Conservation (phyloP, 53 echinoderm and acorn worm genomes). For the Arbacia lixula region DNA sequence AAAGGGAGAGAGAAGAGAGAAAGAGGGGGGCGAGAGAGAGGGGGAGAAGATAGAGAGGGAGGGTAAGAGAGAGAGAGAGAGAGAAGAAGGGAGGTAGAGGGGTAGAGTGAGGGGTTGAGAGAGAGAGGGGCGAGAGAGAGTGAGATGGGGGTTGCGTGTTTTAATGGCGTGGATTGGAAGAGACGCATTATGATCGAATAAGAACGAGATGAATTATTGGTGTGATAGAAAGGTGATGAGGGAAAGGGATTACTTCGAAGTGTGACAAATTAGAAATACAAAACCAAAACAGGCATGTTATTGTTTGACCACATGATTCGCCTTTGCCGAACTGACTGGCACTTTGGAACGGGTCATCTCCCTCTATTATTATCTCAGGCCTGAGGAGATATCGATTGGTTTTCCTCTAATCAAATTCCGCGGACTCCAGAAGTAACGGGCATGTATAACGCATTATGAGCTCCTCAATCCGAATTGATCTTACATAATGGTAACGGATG, state of each 20-base stretch:
- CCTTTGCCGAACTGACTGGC: too few species aligned
- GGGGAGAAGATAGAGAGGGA: not conserved
- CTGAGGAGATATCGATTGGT: not conserved
- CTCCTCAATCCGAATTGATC: too few species aligned
- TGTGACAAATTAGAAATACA: too few species aligned
- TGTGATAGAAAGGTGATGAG: too few species aligned
- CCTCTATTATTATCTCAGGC: not conserved
- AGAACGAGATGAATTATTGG: too few species aligned
- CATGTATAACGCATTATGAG: not conserved
- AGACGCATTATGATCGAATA: too few species aligned
- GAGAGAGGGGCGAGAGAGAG: not conserved
- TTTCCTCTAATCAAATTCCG: slow-evolving; percentile 12
- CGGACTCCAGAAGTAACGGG: not conserved
- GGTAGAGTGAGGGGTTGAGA: not conserved
- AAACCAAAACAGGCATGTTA: too few species aligned
- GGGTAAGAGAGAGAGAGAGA: not conserved
- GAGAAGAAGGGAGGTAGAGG: not conserved
- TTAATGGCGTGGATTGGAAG: too few species aligned
- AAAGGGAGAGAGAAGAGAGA: not conserved
- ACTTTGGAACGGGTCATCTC: too few species aligned
- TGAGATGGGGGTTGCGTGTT: too few species aligned
- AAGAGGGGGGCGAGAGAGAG: not conserved
- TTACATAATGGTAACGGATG: not conserved
- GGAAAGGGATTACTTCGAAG: too few species aligned
- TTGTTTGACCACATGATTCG: too few species aligned